Evolutionary conservation across 2,113 vertebrate genomes (phyloP), one percentile per base, ranked within the genome.

Genomic region (Eptatretus burgeri): DNA sequence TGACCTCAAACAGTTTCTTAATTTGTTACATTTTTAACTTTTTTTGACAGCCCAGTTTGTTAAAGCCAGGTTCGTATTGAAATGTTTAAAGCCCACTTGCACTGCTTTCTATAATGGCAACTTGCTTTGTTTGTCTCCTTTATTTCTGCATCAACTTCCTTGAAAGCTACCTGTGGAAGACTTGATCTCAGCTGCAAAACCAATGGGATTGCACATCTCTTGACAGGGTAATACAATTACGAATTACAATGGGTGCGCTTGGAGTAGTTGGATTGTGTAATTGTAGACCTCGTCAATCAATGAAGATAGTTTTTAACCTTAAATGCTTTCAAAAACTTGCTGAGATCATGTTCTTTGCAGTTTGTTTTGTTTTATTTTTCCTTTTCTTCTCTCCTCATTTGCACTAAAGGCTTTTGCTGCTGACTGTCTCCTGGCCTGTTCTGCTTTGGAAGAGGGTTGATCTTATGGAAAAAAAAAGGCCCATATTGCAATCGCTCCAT

Each of bases 31-130:
- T 96, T 89, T 60, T 98, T 89, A 98, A 85, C 95, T 96, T 98
- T 85, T 93, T 98, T 98, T 96, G 89, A 98, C 89, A 96, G 89
- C 85, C 87, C 88, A 89, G 87, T 93, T 96, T 93, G n/a, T 82
- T 93, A 98, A 96, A 95, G 83, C 88, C 87, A 98, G 91, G 89
- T 98, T 98, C 85, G 91, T 98, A 98, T 98, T 85, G 87, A 95
- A 87, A 93, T 94, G 88, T 86, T 91, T 96, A 91, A 84, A 89
- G 85, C 93, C 88, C 86, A 94, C 89, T 89, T 98, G 91, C 89
- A 98, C 88, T 85, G 85, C 86, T 98, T 85, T 89, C 91, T 84
- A 94, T 82, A 88, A 78, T 81, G 82, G 85, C 85, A 76, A 89
- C 81, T 80, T 77, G 80, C 82, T 89, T 84, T 85, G 87, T 93